A percentile compares a stretch with the other conserved stretches of the same genome.
These are phyloP conservation scores for Coccyzus lansbergi DNA, from an alignment of 2,797 vertebrate genomes.

Conservation along the genomic window DNA sequence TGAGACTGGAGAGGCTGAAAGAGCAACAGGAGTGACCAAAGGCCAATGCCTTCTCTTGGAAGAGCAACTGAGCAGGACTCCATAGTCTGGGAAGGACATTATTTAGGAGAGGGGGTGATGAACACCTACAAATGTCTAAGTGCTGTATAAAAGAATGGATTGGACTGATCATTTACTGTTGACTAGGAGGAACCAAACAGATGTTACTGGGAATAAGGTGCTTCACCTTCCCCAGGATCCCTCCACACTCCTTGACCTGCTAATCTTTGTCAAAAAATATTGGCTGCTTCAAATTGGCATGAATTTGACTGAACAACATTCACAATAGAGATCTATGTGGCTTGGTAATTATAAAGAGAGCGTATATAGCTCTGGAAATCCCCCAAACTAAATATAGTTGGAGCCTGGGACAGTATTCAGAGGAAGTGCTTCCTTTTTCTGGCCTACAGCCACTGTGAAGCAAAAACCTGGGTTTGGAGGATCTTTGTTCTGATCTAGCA, in stretches of 20 bases:
- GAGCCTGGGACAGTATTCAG: background rate
- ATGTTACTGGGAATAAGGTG: background rate
- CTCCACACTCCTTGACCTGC: background rate
- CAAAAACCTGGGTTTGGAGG: background rate
- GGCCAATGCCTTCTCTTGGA: background rate
- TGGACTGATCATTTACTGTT: background rate
- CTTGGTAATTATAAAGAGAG: background rate
- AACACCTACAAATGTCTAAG: background rate
- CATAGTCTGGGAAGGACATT: background rate
- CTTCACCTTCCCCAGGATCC: background rate
- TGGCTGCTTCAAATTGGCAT: background rate
- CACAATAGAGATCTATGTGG: background rate
- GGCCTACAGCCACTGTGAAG: background rate
- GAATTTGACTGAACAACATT: background rate
- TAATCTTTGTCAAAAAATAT: background rate
- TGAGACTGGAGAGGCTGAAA: background rate
- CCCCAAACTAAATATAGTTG: background rate
- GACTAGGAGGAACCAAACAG: background rate
- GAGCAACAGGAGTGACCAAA: background rate
- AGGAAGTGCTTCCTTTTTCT: background rate
- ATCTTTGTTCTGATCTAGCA: background rate
- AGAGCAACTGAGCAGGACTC: background rate
- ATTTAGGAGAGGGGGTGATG: background rate
- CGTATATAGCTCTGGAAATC: background rate
- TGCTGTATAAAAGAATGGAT: accelerated